Evolutionary conservation across 2,888 invertebrate genomes (phyloP), one percentile per base, ranked within the genome.

Genomic region (Physocephala rufipes): DNA sequence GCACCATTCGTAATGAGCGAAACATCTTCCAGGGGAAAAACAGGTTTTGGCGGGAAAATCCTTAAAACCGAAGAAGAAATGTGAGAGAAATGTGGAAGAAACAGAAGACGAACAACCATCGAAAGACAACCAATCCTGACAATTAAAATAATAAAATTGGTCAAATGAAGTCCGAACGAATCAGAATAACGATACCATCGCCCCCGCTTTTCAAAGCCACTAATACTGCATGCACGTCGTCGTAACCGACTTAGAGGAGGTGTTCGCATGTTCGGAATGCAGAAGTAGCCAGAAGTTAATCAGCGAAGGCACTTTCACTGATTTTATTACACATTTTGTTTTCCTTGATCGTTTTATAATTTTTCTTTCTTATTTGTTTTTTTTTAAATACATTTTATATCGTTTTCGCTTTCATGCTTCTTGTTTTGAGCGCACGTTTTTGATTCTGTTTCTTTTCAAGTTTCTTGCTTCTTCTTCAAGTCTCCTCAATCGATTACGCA

Each of bases 231-330:
- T 43, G 26, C 28, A 53, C 45, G 7, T 24, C 45, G 49, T 24
- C 43, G 13, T 28, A 5, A 53, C 65, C 4, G 36, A 9, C 13
- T 12, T 26, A 9, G 12, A 16, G 47, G 12, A 7, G 36, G 21
- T 51, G 65, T 28, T 16, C 26, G 21, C 49, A 70, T 78, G 49
- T n/a, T n/a, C 62, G 71, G 51, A 65, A 62, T 59, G 67, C 30
- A 47, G 28, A 30, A 28, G 26, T 36, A 66, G 49, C 70, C 43
- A 70, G 24, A 49, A 62, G 43, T 53, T 24, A 53, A 72, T 49
- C 16, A 64, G 15, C 69, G 49, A 24, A 2, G 68, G 72, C 79
- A 81, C 81, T 81, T 81, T 81, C 81, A 82, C 81, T 81, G 81
- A 79, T 79, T 81, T 74, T 73, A 36, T 69, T 67, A 58, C 66